Evolutionary conservation across 2,888 invertebrate species (phyloP), one percentile per base, ranked within the genome.

Genomic region (Lymantria monacha): DNA sequence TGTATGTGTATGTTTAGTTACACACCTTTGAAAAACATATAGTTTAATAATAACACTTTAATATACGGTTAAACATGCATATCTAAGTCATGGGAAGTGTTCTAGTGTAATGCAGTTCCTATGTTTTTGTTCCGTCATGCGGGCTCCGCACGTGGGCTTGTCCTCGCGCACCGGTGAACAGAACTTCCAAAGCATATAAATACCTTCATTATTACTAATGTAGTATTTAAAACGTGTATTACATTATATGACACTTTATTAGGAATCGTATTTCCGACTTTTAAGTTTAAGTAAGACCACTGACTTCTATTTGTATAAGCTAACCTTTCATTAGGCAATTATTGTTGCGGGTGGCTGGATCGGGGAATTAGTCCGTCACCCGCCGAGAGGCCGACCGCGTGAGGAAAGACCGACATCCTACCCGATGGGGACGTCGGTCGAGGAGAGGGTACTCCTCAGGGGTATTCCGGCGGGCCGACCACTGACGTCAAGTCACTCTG

Each of bases 111-210:
- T 87, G 86, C 79, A 74, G 70, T 85, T 80, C 72, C 76, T 74
- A 69, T 86, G 85, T 87, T 76, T 47, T 57, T 54, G 60, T 71
- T 75, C 78, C 74, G 77, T 72, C 74, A 88, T 90, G 87, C 88
- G 89, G 89, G 89, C 43, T 8, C 10, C 57, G 72, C 81, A 83
- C 83, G 85, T 85, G 87, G 81, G 64, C 48, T 33, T 55, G 30
- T 44, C 54, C 57, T 52, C 37, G 57, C 67, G 68, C 74, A 71
- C 69, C 73, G 78, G 59, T 76, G 72, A 73, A 58, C 67, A 61
- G 53, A 59, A 44, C 74, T 83, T 79, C 81, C 79, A 76, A 70
- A 54, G 79, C 81, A 85, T 83, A 79, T 79, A 81, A 84, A 83
- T 81, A 74, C 73, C 68, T 64, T 71, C 70, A 72, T 76, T 76